Percentiles rank a stretch among this genome's conserved stretches.
These are phyloP conservation scores for Agrochola circellaris DNA, from an alignment of 2,888 invertebrate genomes.

Conservation along the genomic window DNA sequence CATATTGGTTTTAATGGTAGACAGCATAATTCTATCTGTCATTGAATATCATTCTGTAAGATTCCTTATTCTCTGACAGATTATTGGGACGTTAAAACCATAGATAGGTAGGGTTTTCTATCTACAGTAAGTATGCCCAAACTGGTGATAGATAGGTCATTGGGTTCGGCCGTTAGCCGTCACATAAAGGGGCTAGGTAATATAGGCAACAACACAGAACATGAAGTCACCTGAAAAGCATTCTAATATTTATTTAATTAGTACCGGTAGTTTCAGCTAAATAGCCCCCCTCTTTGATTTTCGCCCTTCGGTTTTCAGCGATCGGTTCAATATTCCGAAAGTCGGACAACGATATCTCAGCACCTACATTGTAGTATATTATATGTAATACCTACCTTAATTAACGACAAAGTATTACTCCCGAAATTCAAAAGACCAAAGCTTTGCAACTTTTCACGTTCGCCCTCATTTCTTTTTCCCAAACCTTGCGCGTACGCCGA, in stretches of 20 bases:
- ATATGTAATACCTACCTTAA: background rate
- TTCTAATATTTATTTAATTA: background rate
- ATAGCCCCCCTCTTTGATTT: background rate
- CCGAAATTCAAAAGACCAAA: constrained; percentile 28
- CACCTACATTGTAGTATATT: constrained; percentile 6
- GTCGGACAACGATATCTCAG: background rate
- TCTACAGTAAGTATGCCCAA: too few relatives aligned
- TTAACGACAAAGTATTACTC: constrained; percentile 16
- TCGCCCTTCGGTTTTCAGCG: background rate
- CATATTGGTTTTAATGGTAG: too few relatives aligned
- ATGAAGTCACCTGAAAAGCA: background rate
- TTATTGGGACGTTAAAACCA: too few relatives aligned
- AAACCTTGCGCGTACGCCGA: constrained; percentile 26
- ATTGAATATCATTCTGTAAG: too few relatives aligned
- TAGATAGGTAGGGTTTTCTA: too few relatives aligned
- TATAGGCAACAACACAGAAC: background rate
- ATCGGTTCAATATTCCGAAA: background rate
- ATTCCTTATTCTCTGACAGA: too few relatives aligned
- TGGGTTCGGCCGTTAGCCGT: too few relatives aligned
- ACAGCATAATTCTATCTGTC: too few relatives aligned
- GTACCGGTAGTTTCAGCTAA: background rate
- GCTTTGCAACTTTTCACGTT: constrained; percentile 41
- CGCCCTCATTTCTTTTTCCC: constrained; percentile 58
- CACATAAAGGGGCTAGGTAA: background rate
- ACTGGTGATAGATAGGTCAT: too few relatives aligned